Conservation (phyloP, 2,888 invertebrate genomes). For the Cancer borealis region DNA sequence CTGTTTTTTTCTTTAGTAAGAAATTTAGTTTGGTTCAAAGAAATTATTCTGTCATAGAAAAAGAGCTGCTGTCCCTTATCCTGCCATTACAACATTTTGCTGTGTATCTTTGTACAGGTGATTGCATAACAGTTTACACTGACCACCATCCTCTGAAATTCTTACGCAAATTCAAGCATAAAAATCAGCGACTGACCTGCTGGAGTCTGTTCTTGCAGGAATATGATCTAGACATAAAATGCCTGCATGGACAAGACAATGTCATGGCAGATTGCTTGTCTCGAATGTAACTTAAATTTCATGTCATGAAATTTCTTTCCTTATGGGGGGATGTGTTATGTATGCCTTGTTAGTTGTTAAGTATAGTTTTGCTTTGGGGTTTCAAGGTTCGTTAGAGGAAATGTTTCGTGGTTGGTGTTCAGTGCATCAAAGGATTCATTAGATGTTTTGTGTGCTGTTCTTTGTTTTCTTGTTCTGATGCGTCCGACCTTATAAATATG, state of each 20-base stretch:
- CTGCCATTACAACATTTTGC: neutral
- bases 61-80: constrained; percentile 25
- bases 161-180: neutral
- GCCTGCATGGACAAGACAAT: neutral
- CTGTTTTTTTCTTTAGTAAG: no score
- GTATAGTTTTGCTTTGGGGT: no score
- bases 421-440: no score
- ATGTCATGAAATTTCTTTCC: no score
- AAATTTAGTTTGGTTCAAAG: neutral
- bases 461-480: no score
- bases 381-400: no score
- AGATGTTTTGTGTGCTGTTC: no score
- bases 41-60: constrained; percentile 16
- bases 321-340: no score
- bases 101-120: constrained; percentile 17
- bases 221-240: neutral
- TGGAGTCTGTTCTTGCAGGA: constrained; percentile 29
- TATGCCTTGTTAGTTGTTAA: no score
- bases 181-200: constrained; percentile 5
- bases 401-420: no score
- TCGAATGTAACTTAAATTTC: neutral
- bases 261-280: constrained; percentile 36
- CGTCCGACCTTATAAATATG: no score
- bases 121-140: neutral
- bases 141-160: neutral